Evolutionary conservation across 2,888 invertebrate genomes (phyloP).

Genomic region (Chesias legatella): DNA sequence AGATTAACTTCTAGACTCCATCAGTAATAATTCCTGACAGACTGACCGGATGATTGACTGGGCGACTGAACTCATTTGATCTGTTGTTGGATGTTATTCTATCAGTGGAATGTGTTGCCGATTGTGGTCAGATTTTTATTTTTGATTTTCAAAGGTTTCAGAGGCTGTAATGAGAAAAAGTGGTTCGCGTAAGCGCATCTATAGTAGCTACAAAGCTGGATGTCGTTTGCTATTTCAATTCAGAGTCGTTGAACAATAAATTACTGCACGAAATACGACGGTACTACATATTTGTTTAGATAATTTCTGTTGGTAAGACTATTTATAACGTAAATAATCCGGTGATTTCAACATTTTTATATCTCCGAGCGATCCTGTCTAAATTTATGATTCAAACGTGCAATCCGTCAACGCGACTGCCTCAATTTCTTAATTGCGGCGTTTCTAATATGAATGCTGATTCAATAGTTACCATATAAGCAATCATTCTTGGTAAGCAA

Average conservation of each 20-base stretch:
- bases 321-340: slow-evolving; percentile 39
- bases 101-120: no score
- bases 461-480: no score
- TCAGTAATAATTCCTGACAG: no score
- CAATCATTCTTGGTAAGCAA: slow-evolving; percentile 21
- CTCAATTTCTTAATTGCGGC: slow-evolving; percentile 24
- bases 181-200: slow-evolving; percentile 34
- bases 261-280: slow-evolving; percentile 23
- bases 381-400: slow-evolving; percentile 30
- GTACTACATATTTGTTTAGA: slow-evolving; percentile 26
- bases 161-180: slow-evolving; percentile 16
- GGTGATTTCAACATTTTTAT: slow-evolving; percentile 30
- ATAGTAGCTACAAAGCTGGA: slow-evolving; percentile 25
- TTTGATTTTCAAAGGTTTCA: no score
- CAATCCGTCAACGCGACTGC: slow-evolving; percentile 13
- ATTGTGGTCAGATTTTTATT: no score
- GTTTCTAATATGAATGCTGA: no score
- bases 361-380: slow-evolving; percentile 24
- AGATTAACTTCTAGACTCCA: slow-evolving; percentile 34
- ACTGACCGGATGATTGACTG: no score
- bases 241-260: slow-evolving; percentile 35
- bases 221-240: slow-evolving; percentile 33
- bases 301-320: slow-evolving; percentile 37
- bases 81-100: no score
- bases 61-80: no score